phyloP scores from a whole-genome alignment of 1,140 invertebrate species.

The Achroia grisella region DNA sequence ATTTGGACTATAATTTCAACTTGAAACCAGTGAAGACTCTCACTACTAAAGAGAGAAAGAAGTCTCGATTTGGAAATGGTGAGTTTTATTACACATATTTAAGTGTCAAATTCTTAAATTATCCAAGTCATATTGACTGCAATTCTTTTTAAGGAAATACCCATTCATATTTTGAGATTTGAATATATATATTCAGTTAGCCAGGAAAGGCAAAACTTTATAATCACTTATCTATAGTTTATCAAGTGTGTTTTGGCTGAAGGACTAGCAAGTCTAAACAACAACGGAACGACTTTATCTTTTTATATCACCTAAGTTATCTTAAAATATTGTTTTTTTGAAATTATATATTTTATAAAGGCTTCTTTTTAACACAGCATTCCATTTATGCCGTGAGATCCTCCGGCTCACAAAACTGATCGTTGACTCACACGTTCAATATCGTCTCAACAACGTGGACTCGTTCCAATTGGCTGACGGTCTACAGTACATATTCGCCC shows the following conservation, averaged over 20 bases:
- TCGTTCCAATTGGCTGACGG: slow-evolving; percentile 99
- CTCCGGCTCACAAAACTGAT: slow-evolving; percentile 97
- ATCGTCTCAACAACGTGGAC: slow-evolving; percentile 99
- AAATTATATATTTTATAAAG: not conserved
- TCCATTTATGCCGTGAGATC: slow-evolving; percentile 99
- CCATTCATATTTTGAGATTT: too few species aligned
- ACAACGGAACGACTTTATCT: not conserved
- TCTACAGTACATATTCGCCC: slow-evolving; percentile 99
- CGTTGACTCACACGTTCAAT: slow-evolving; percentile 99
- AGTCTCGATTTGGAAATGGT: slow-evolving; percentile 99
- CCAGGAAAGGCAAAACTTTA: too few species aligned
- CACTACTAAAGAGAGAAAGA: slow-evolving; percentile 99
- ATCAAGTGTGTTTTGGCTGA: too few species aligned
- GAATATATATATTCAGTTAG: too few species aligned
- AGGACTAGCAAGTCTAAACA: too few species aligned
- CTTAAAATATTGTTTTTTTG: not conserved
- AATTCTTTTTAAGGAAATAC: too few species aligned
- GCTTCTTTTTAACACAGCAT: slow-evolving; percentile 78
- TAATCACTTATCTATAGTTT: too few species aligned
- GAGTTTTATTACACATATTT: slow-evolving; percentile 30
- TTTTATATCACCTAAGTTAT: too few species aligned
- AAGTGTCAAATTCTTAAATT: not conserved
- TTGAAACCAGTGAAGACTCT: slow-evolving; percentile 99
- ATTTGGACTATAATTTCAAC: slow-evolving; percentile 99
- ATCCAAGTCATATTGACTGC: not conserved